phyloP scores from a whole-genome alignment of 2,113 vertebrate genomes.

The Guaruba guarouba region DNA sequence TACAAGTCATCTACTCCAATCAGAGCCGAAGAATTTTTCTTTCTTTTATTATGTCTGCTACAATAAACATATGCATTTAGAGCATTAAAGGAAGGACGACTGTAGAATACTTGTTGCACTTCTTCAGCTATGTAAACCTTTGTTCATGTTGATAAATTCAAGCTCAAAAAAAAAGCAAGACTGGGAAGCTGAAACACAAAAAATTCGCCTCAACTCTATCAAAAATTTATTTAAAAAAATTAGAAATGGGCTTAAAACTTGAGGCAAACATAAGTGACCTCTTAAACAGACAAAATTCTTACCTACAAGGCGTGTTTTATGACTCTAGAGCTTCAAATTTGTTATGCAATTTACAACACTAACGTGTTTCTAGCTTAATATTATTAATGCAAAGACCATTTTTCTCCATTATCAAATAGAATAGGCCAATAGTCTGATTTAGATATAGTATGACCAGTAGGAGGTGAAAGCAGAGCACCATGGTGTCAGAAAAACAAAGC shows the following conservation, averaged over 20 bases:
- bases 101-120: neutral
- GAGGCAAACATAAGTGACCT: neutral
- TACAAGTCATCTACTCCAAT: neutral
- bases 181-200: neutral
- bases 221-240: neutral
- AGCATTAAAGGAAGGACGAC: neutral
- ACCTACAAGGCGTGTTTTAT: neutral
- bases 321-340: neutral
- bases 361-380: neutral
- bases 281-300: neutral
- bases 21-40: neutral
- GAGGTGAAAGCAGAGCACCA: neutral
- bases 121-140: neutral
- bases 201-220: neutral
- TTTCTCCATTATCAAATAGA: neutral
- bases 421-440: neutral
- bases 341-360: neutral
- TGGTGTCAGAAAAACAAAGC: neutral
- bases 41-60: neutral
- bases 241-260: neutral
- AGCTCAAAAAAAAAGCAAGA: neutral
- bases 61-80: neutral
- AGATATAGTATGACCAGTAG: neutral
- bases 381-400: neutral
- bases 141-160: neutral